A percentile compares a stretch with the other conserved stretches of the same genome.
These are phyloP conservation scores for Acanthopagrus latus DNA, from an alignment of 2,797 vertebrate genomes.

Conservation along the genomic window DNA sequence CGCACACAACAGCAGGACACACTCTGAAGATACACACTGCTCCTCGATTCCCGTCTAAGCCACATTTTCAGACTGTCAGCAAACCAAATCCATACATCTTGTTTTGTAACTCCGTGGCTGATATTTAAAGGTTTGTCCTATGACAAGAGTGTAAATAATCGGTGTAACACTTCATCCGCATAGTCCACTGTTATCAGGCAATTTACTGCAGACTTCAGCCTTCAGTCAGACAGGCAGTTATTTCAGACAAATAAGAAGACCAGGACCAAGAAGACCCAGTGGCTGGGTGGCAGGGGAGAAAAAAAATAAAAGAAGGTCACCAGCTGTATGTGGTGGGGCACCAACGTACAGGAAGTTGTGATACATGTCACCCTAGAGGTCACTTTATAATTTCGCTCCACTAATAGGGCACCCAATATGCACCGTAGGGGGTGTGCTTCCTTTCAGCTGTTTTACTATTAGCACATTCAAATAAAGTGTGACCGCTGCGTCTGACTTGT, in stretches of 20 bases:
- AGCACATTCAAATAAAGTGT: neutral
- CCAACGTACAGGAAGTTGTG: too few relatives aligned
- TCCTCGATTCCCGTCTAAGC: neutral
- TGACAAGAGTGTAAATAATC: neutral
- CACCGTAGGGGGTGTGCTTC: too few relatives aligned
- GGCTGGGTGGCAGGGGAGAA: too few relatives aligned
- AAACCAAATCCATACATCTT: slow-evolving; percentile 37
- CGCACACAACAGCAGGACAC: slow-evolving; percentile 3
- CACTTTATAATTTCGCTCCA: too few relatives aligned
- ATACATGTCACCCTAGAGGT: too few relatives aligned
- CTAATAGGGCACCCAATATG: too few relatives aligned
- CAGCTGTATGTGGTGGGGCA: too few relatives aligned
- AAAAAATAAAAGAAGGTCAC: too few relatives aligned
- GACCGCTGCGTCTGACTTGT: slow-evolving; percentile 5
- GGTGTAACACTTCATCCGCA: neutral
- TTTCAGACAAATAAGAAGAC: too few relatives aligned
- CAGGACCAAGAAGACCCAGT: too few relatives aligned
- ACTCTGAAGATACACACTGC: neutral
- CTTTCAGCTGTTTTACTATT: neutral
- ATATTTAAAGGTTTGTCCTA: slow-evolving; percentile 11
- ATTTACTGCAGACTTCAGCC: neutral
- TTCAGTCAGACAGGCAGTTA: too few relatives aligned
- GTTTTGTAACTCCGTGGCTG: neutral
- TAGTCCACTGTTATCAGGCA: neutral
- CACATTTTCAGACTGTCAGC: slow-evolving; percentile 14